These are phyloP conservation scores for Melanocharis versteri DNA, from an alignment of 2,113 vertebrate genomes.

Conservation along the genomic window DNA sequence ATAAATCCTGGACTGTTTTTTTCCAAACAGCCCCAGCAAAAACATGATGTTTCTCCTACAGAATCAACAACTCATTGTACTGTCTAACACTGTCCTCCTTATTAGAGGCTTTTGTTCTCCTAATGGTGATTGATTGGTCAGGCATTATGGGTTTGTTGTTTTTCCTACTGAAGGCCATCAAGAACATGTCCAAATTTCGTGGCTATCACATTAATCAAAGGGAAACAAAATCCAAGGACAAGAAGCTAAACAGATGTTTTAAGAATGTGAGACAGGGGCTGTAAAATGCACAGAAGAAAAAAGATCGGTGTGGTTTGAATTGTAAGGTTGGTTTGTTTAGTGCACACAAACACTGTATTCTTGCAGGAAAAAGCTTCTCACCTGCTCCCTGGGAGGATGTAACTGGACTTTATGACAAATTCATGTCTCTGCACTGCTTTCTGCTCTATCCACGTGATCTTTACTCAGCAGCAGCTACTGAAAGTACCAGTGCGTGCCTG, in stretches of 20 bases:
- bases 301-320: neutral
- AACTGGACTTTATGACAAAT: neutral
- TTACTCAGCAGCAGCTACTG: neutral
- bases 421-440: neutral
- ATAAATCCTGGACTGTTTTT: neutral
- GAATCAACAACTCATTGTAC: slow-evolving; percentile 71
- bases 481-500: neutral
- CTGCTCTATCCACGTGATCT: neutral
- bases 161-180: slow-evolving; percentile 73
- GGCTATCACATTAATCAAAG: slow-evolving; percentile 82
- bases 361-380: neutral
- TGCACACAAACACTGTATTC: neutral
- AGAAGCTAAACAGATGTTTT: slow-evolving; percentile 64
- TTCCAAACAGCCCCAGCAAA: neutral
- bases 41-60: slow-evolving; percentile 66
- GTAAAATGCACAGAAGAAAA: slow-evolving; percentile 2
- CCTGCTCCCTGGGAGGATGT: neutral
- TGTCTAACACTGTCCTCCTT: slow-evolving; percentile 58
- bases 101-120: slow-evolving; percentile 70
- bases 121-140: slow-evolving; percentile 61
- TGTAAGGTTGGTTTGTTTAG: neutral
- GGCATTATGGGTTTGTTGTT: slow-evolving; percentile 60
- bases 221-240: slow-evolving; percentile 73
- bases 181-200: slow-evolving; percentile 79
- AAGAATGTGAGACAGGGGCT: slow-evolving; percentile 51